phyloP scores from a whole-genome alignment of 2,888 invertebrate species.

The Eristalis intricaria region DNA sequence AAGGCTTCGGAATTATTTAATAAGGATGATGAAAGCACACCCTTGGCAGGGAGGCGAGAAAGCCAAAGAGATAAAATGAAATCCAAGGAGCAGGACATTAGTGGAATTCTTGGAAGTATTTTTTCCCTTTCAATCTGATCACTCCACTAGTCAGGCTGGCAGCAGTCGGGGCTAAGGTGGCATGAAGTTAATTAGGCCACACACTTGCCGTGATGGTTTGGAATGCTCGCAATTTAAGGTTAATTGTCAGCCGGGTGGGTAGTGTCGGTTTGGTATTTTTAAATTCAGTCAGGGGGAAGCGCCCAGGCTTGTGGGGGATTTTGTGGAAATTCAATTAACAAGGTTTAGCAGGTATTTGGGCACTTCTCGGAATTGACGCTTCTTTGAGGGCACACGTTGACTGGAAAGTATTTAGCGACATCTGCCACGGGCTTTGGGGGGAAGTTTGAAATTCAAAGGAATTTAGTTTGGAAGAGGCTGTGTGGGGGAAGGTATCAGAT shows the following conservation, averaged over 20 bases:
- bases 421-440: neutral
- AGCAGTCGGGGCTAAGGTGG: neutral
- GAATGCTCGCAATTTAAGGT: neutral
- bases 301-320: neutral
- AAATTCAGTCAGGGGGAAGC: neutral
- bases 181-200: slow-evolving; percentile 12
- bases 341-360: neutral
- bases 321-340: slow-evolving; percentile 1
- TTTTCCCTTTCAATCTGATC: slow-evolving; percentile 29
- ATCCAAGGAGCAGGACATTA: neutral
- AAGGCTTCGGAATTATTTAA: slow-evolving; percentile 29
- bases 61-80: neutral
- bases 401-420: neutral
- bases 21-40: slow-evolving; percentile 30
- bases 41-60: neutral
- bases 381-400: neutral
- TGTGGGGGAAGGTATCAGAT: too few species aligned
- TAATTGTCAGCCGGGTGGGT: slow-evolving; percentile 3
- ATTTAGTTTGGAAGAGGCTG: neutral
- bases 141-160: neutral
- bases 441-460: neutral
- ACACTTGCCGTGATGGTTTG: neutral
- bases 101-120: slow-evolving; percentile 18
- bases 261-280: neutral
- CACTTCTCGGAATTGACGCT: neutral